Conservation (phyloP, 2,888 invertebrate species). For the Amphimallon solstitiale region DNA sequence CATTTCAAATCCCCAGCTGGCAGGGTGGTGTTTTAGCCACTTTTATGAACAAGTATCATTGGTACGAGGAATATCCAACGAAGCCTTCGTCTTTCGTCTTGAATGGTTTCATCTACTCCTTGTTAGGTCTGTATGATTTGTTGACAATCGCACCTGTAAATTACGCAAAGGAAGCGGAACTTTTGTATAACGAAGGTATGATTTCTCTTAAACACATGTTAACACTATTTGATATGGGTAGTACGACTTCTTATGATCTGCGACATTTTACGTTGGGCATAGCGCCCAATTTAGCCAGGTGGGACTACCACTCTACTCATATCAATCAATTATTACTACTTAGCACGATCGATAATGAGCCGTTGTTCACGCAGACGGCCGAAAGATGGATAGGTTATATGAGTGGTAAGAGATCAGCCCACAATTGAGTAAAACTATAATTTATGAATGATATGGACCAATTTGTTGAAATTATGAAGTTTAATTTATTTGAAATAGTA, state of each 20-base stretch:
- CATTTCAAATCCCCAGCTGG: conserved; percentile 78
- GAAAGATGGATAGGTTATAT: conserved; percentile 95
- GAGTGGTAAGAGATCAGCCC: conserved; percentile 92
- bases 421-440: conserved; percentile 74
- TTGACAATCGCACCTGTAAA: conserved; percentile 79
- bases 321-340: conserved; percentile 93
- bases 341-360: conserved; percentile 85
- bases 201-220: conserved; percentile 86
- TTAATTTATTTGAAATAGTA: conserved; percentile 26
- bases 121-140: conserved; percentile 96
- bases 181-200: conserved; percentile 87
- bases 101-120: conserved; percentile 98
- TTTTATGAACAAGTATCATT: conserved; percentile 87
- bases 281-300: conserved; percentile 93
- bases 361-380: conserved; percentile 83
- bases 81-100: conserved; percentile 93
- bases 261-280: conserved; percentile 90
- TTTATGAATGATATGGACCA: conserved; percentile 36
- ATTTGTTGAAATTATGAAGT: conserved; percentile 37
- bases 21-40: conserved; percentile 86
- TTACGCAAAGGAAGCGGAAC: conserved; percentile 76
- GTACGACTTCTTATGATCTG: conserved; percentile 95
- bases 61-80: conserved; percentile 99
- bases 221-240: conserved; percentile 93
- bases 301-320: conserved; percentile 99